Base-by-base conservation (phyloP, 2,113 vertebrate species). In the Nannospalax galili region DNA sequence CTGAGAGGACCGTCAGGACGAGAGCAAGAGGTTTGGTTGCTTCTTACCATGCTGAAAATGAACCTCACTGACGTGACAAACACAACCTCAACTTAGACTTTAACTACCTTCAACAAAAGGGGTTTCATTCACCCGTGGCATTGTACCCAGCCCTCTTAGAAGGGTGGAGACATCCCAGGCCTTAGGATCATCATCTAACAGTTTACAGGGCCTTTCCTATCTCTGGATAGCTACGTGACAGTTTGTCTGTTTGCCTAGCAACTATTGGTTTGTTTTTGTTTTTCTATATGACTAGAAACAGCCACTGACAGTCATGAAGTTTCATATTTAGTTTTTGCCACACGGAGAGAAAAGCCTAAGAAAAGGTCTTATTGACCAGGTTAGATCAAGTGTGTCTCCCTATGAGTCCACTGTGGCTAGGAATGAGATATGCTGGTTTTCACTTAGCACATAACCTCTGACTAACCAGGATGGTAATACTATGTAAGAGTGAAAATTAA, bases 11-110 rank as follows among this genome's bases (percentile, higher is more conserved):
- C 89, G 91, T 87, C 90, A 85, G 97, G 85, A 95, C 12, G 15
- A 84, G 92, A 95, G 52, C 7, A 92, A 94, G 95, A 98, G 98
- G 97, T 98, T 84, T 12, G 48, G 64, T 95, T 94, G 96, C 62
- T 75, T 95, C 52, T 95, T 97, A 92, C 72, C 92, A 64, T 77
- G 15, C 52, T 84, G 24, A 80, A 96, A 65, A 82, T 60, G 77
- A 37, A 81, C 70, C 90, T 75, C 86, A 26, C 42, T 78, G 67
- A 78, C 32, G 17, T 78, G 77, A 81, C 93, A 82, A 95, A 87
- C 65, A 80, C 65, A 19, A 70, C 7, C 48, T 94, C 84, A 84
- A 48, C 28, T 56, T 81, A 91, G 56, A 94, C 11, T 75, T 16
- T 78, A 77, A 26, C 52, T 84, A 60, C 35, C 73, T 84, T n/a